Evolutionary conservation across 2,888 invertebrate genomes (phyloP).

Genomic region (Oasisia sp.): DNA sequence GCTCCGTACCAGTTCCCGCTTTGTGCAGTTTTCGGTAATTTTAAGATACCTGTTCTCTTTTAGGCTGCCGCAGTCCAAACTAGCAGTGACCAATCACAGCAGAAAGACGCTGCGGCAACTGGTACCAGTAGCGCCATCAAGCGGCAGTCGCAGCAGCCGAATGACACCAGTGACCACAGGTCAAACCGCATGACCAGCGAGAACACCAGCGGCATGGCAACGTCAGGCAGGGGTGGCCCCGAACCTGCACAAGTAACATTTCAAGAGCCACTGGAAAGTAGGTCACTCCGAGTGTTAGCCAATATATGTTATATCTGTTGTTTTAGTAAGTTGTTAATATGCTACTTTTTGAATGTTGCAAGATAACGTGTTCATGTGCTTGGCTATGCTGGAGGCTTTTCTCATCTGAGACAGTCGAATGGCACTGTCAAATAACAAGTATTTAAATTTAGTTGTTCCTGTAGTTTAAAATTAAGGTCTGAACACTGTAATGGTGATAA

Average conservation of each 20-base stretch:
- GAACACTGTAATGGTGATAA: too few species aligned
- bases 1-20: not conserved
- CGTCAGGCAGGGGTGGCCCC: constrained; percentile 7
- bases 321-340: too few species aligned
- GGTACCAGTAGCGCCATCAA: constrained; percentile 2
- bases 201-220: not conserved
- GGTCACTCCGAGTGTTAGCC: constrained; percentile 10
- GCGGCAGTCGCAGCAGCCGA: constrained; percentile 17
- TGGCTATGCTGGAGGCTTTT: too few species aligned
- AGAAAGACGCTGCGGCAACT: not conserved
- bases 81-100: not conserved
- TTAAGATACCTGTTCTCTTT: not conserved
- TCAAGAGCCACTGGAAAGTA: constrained; percentile 46
- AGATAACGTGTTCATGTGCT: too few species aligned
- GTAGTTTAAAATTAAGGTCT: too few species aligned
- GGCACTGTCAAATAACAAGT: too few species aligned
- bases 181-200: not conserved
- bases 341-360: too few species aligned
- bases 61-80: not conserved
- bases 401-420: too few species aligned
- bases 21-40: not conserved
- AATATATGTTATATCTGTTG: too few species aligned
- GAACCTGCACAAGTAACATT: constrained; percentile 43
- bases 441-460: too few species aligned
- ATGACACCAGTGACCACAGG: constrained; percentile 8